Conservation (phyloP, 2,797 vertebrate species). For the Falco columbarius region DNA sequence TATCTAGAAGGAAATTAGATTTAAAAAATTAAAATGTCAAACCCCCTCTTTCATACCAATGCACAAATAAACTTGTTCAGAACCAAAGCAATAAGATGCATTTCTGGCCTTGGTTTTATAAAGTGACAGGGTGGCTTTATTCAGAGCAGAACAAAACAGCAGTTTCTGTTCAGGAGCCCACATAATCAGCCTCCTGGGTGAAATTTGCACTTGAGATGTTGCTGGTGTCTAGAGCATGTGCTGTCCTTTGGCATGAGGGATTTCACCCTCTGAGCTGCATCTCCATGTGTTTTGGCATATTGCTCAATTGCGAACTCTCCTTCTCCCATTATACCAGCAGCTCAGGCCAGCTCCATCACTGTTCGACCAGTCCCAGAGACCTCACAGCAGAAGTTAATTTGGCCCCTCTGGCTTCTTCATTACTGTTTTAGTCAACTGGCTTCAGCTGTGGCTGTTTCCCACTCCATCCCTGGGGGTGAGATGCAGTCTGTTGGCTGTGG, state of each 20-base stretch:
- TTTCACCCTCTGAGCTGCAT: background rate
- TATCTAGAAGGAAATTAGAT: constrained; percentile 24
- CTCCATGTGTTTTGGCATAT: fast-evolving
- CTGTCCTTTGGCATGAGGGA: background rate
- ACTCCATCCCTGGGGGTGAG: background rate
- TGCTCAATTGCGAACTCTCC: background rate
- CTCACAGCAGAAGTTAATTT: background rate
- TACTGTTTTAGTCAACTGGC: background rate
- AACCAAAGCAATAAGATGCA: background rate
- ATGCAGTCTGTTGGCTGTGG: background rate
- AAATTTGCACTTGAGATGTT: background rate
- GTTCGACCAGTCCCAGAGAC: background rate
- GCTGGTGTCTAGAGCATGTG: background rate
- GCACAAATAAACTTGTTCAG: background rate
- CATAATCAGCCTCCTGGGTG: background rate
- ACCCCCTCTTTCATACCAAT: background rate
- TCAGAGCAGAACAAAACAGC: background rate
- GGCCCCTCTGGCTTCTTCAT: background rate
- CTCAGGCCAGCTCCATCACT: background rate
- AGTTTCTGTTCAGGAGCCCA: background rate
- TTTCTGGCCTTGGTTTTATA: background rate
- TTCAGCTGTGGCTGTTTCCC: background rate
- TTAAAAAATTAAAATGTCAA: background rate
- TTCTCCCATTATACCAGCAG: background rate
- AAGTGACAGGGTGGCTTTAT: background rate